Base-by-base conservation (phyloP, 2,888 invertebrate genomes). In the Netelia melanura region DNA sequence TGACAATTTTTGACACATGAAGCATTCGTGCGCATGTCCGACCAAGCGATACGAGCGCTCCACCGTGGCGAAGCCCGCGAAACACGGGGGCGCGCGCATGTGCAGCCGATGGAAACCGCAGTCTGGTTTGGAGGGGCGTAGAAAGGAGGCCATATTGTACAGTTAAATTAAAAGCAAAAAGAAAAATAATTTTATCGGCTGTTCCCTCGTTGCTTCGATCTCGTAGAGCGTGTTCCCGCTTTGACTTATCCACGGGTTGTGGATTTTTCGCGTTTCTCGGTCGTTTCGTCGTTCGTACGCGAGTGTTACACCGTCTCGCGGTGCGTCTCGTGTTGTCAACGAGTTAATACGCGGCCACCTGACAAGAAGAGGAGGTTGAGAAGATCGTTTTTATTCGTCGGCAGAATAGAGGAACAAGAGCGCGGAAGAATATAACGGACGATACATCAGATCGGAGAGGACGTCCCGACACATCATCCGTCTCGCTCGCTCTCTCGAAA, bases 141-240 rank as follows among this genome's bases (percentile, higher is more conserved):
- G 93, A 93, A 93, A 93, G 92, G 93, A 93, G 93, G 93, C 93
- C 93, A 93, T 93, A 93, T 93, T 93, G 93, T 93, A 93, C 93
- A 93, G 93, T 93, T 93, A 93, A 93, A 93, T 93, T 91, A 92
- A 92, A 93, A 92, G 93, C 61, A 79, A 85, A 92, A 92, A 91
- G 90, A 81, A 89, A 88, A 90, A 83, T 80, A 64, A 84, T 81
- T 72, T 78, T 58, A 79, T 85, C 85, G 82, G 85, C 74, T 75
- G 79, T 82, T 82, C 75, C 75, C 56, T 70, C 70, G 85, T 79
- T 75, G 81, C 70, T 75, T 75, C 23, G 75, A 48, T 79, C 70
- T 56, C 58, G 58, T 62, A 61, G 81, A n/a, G 44, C 74, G 61
- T 72, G 76, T 71, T 71, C 58, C 68, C 77, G 72, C 67, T 62